These are phyloP conservation scores for Eclectus roratus DNA, from an alignment of 2,113 vertebrate species.

Conservation along the genomic window DNA sequence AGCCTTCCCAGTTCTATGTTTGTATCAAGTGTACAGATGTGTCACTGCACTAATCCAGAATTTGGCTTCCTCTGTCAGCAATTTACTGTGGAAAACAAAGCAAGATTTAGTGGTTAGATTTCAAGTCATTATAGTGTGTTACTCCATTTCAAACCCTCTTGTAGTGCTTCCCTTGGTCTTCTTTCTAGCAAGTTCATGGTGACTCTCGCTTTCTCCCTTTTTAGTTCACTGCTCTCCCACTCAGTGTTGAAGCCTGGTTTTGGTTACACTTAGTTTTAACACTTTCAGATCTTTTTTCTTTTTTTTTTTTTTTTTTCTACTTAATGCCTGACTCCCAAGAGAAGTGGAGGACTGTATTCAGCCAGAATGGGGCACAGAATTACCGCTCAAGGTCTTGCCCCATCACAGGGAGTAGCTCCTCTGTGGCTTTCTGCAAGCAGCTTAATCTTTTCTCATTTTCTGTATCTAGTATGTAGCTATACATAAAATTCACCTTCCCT, in stretches of 20 bases:
- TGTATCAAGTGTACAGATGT: background rate
- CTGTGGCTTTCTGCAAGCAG: background rate
- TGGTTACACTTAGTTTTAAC: background rate
- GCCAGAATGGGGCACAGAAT: background rate
- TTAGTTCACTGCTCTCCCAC: background rate
- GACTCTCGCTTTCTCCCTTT: background rate
- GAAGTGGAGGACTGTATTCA: background rate
- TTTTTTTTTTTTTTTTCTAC: background rate
- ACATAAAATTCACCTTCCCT: background rate
- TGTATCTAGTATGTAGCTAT: background rate
- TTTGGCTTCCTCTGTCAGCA: background rate
- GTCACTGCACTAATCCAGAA: background rate
- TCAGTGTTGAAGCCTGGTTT: background rate
- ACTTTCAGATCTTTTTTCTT: background rate
- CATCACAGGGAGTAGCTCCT: background rate
- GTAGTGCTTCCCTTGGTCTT: background rate
- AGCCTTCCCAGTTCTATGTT: background rate
- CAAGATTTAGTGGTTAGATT: background rate
- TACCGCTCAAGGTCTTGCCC: background rate
- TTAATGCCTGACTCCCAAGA: background rate
- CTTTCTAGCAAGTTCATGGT: background rate
- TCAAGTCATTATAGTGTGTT: background rate
- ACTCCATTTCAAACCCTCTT: background rate
- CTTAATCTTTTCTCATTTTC: background rate
- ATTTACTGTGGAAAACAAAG: background rate